phyloP scores from a whole-genome alignment of 53 echinoderm and acorn worm species.

The Crossaster papposus region DNA sequence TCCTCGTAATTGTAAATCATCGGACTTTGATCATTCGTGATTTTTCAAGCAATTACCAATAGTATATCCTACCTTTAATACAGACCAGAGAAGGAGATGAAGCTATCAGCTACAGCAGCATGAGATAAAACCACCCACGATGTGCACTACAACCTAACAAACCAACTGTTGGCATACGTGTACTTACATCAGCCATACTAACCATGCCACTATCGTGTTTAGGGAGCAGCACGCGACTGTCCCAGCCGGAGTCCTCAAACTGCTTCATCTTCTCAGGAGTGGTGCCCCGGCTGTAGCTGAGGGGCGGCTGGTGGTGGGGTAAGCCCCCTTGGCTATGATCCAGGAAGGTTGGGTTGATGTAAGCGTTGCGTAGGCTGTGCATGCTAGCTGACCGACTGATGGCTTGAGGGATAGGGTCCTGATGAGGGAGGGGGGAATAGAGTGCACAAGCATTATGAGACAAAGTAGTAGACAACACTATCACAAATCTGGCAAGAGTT shows the following conservation, averaged over 20 bases:
- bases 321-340: conserved; percentile 56
- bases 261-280: conserved; percentile 68
- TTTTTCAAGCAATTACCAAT: too few species aligned
- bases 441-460: not conserved
- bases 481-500: too few species aligned
- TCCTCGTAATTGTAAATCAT: too few species aligned
- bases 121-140: not conserved
- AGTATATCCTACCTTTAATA: not conserved
- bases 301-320: conserved; percentile 32
- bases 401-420: conserved; percentile 95
- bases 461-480: too few species aligned
- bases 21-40: too few species aligned
- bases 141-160: not conserved
- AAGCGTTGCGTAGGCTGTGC: conserved; percentile 86
- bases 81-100: not conserved
- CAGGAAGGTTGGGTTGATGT: conserved; percentile 82
- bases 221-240: conserved; percentile 68
- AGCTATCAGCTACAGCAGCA: not conserved
- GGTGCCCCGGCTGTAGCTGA: conserved; percentile 71
- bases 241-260: conserved; percentile 70
- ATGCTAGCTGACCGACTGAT: conserved; percentile 89
- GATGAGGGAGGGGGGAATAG: not conserved
- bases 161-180: not conserved
- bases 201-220: conserved; percentile 95
- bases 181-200: conserved; percentile 83